Percentiles rank a stretch among this genome's conserved stretches.
Evolutionary conservation across 2,888 invertebrate species (phyloP).

Genomic region (Trissolcus brochymenae): DNA sequence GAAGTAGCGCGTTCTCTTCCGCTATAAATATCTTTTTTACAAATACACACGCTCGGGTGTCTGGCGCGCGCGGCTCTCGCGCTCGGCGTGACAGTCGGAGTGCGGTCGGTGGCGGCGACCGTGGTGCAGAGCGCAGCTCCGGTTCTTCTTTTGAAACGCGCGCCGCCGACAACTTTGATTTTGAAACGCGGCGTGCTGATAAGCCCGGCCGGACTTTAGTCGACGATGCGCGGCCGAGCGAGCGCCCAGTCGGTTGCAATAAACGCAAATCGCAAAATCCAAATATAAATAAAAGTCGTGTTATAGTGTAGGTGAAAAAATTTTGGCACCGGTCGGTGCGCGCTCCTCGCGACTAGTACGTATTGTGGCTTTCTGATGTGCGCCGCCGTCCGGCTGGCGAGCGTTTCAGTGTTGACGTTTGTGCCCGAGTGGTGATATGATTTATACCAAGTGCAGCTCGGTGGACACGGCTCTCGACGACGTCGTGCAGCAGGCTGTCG

Average conservation of each 20-base stretch:
- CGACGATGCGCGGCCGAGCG: not conserved
- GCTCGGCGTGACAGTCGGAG: conserved; percentile 9
- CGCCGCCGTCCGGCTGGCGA: not conserved
- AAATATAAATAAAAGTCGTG: too few relatives aligned
- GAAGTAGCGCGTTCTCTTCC: conserved; percentile 9
- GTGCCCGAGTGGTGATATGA: conserved; percentile 63
- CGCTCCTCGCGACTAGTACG: not conserved
- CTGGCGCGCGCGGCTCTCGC: conserved; percentile 7
- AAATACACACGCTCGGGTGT: too few relatives aligned
- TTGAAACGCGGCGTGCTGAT: too few relatives aligned
- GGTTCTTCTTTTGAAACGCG: too few relatives aligned
- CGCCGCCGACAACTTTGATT: too few relatives aligned
- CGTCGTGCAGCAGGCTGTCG: conserved; percentile 56
- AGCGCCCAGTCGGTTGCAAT: not conserved
- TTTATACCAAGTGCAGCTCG: conserved; percentile 70
- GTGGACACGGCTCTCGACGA: conserved; percentile 70
- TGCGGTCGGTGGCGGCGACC: conserved; percentile 2
- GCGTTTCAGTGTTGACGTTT: conserved; percentile 13
- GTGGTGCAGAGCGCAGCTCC: too few relatives aligned
- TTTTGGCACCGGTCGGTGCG: conserved; percentile 1
- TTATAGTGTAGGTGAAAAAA: too few relatives aligned
- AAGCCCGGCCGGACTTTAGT: not conserved
- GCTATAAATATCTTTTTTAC: conserved; percentile 26
- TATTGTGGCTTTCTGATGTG: not conserved
- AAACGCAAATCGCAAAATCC: too few relatives aligned